Conservation (phyloP, 2,113 vertebrate genomes). For the Mobula hypostoma region DNA sequence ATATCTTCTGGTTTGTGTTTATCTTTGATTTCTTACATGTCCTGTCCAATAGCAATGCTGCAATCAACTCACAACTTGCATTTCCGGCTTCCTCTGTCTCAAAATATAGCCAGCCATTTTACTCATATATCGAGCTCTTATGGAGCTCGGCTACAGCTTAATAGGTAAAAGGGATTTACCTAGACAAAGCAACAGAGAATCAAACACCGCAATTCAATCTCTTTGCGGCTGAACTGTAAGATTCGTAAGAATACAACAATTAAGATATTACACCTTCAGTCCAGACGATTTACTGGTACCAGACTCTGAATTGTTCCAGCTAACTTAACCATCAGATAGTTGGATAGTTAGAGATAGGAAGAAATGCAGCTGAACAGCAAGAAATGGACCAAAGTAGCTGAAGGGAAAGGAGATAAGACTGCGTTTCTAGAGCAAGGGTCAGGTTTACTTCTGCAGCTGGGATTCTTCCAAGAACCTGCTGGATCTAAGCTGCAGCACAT, state of each 20-base stretch:
- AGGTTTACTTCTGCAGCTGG: neutral
- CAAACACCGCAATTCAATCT: neutral
- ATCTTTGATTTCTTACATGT: neutral
- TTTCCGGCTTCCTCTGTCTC: neutral
- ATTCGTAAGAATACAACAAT: neutral
- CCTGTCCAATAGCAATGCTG: neutral
- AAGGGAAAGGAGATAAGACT: neutral
- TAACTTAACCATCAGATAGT: neutral
- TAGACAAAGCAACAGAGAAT: neutral
- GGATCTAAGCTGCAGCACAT: too few relatives aligned
- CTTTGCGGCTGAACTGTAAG: neutral
- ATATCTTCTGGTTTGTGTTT: neutral
- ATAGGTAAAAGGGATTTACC: neutral
- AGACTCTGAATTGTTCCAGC: neutral
- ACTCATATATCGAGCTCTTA: neutral
- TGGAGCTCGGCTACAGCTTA: neutral
- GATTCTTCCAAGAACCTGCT: too few relatives aligned
- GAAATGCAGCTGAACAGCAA: too few relatives aligned
- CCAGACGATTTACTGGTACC: neutral
- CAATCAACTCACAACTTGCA: too few relatives aligned
- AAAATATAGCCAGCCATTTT: neutral
- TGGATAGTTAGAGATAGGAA: neutral
- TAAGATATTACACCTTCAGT: neutral
- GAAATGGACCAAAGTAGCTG: neutral
- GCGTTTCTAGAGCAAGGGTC: neutral